Conservation (phyloP, 1,140 invertebrate species). For the Meloidogyne chitwoodi region DNA sequence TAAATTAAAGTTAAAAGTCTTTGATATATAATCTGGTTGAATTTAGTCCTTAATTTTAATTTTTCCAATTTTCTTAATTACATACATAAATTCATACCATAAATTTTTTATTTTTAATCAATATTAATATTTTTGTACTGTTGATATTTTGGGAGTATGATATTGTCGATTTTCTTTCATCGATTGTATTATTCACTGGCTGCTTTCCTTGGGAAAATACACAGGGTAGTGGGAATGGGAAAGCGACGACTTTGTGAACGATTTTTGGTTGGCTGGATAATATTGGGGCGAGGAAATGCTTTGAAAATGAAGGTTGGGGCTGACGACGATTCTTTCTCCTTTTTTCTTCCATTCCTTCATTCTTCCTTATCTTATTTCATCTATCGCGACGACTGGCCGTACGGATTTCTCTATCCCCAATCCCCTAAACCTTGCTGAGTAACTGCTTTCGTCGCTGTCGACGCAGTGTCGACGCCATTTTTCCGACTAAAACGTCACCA, state of each 20-base stretch:
- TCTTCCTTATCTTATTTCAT: background rate
- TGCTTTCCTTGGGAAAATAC: slow-evolving; percentile 20
- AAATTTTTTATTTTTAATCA: too few species aligned
- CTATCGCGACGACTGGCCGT: background rate
- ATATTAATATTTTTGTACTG: too few species aligned
- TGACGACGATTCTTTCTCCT: background rate
- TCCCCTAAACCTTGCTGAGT: background rate
- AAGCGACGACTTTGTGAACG: background rate
- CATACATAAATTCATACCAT: too few species aligned
- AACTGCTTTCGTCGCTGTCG: slow-evolving; percentile 12
- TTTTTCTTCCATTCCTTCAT: background rate
- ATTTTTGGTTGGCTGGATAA: background rate
- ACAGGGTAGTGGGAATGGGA: slow-evolving; percentile 15
- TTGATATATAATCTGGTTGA: too few species aligned
- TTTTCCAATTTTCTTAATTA: too few species aligned
- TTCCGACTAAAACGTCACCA: slow-evolving; percentile 16
- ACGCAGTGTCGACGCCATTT: slow-evolving; percentile 17
- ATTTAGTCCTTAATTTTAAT: too few species aligned
- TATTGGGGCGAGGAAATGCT: background rate
- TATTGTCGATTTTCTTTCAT: background rate
- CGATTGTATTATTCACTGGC: background rate
- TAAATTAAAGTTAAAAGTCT: too few species aligned
- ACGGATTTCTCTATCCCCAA: background rate
- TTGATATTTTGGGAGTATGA: too few species aligned
- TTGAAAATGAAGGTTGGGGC: background rate